Evolutionary conservation across 53 echinoderm and acorn worm species (phyloP).

Genomic region (Zoroaster sp.): DNA sequence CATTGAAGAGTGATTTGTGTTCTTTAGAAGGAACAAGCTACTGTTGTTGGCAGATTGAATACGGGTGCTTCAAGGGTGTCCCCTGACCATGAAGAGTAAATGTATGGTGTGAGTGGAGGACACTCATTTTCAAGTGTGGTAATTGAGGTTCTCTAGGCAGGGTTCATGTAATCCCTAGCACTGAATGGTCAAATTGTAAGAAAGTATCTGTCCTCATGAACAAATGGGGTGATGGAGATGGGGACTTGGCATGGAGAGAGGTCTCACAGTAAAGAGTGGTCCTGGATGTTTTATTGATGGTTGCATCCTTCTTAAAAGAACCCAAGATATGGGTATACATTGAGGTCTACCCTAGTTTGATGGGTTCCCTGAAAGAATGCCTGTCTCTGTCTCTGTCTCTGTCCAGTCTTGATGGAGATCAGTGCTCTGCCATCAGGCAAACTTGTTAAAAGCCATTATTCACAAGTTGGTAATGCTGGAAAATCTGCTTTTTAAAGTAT

Average conservation of each 20-base stretch:
- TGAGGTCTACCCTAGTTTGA: too few species aligned
- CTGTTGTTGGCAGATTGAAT: slow-evolving; percentile 37
- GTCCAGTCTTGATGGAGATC: too few species aligned
- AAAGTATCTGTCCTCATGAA: not conserved
- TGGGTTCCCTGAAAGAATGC: too few species aligned
- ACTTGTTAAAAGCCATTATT: too few species aligned
- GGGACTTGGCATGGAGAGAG: not conserved
- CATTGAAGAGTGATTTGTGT: slow-evolving; percentile 28
- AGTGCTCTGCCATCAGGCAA: too few species aligned
- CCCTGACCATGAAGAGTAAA: not conserved
- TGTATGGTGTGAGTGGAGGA: not conserved
- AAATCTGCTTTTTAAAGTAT: too few species aligned
- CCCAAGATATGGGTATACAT: too few species aligned
- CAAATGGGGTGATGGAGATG: not conserved
- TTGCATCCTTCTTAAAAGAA: too few species aligned
- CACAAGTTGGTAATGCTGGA: too few species aligned
- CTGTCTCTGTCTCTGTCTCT: too few species aligned
- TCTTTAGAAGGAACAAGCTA: not conserved
- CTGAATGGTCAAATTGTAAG: not conserved
- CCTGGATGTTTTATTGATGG: too few species aligned
- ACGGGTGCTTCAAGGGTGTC: not conserved
- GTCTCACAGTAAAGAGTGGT: too few species aligned
- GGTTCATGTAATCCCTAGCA: not conserved
- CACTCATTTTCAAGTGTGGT: not conserved
- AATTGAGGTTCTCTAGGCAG: not conserved